A percentile compares a stretch with the other conserved stretches of the same genome.
Evolutionary conservation across 2,113 vertebrate genomes (phyloP).

Genomic region (Grallaria varia): DNA sequence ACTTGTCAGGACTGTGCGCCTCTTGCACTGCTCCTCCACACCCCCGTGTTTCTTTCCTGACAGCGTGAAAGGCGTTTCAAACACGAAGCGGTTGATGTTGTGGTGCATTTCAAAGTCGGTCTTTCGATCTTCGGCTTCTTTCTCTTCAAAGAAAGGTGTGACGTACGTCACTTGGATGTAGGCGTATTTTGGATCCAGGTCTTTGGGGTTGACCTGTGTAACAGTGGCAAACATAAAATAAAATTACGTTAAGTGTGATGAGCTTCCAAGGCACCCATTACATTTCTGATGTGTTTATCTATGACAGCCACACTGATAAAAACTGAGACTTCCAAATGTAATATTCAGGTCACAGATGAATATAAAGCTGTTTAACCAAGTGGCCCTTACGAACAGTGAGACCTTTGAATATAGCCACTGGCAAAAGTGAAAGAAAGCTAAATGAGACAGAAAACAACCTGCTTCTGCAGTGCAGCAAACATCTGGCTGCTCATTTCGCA

Average conservation of each 20-base stretch:
- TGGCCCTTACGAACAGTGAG: background rate
- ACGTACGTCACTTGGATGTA: slow-evolving; percentile 98
- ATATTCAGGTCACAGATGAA: background rate
- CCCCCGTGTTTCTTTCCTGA: slow-evolving; percentile 95
- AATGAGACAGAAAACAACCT: background rate
- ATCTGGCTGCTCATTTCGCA: background rate
- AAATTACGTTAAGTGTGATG: background rate
- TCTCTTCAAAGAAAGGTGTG: slow-evolving; percentile 92
- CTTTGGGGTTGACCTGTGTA: slow-evolving; percentile 92
- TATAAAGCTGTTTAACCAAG: background rate
- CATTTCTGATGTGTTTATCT: background rate
- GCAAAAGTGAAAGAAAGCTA: background rate
- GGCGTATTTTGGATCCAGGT: slow-evolving; percentile 92
- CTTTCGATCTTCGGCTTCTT: slow-evolving; percentile 89
- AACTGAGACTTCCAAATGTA: background rate
- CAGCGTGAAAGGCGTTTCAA: slow-evolving; percentile 94
- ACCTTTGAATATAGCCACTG: background rate
- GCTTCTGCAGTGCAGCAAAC: background rate
- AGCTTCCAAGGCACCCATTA: background rate
- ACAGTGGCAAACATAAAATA: background rate
- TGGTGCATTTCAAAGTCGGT: slow-evolving; percentile 96
- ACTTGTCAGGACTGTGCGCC: slow-evolving; percentile 94
- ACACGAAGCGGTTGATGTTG: slow-evolving; percentile 95
- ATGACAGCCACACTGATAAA: rapidly evolving
- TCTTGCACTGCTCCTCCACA: slow-evolving; percentile 96